Evolutionary conservation across 2,113 vertebrate genomes (phyloP), one percentile per base, ranked within the genome.

Genomic region (Cryptomyrus ogoouensis): DNA sequence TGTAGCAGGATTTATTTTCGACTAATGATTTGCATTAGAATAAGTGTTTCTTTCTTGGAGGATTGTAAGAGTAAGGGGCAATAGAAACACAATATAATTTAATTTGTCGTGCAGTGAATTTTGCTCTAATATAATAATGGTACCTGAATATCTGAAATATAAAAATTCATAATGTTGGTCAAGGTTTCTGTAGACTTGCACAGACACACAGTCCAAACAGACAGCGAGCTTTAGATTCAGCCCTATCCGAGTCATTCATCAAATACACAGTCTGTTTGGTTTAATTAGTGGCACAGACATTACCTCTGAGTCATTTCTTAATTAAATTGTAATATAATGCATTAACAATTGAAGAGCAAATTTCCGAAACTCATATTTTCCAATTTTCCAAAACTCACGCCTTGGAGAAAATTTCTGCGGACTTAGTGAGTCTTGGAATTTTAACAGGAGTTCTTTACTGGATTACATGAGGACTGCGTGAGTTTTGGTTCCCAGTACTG

Each of bases 1-100:
- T 84, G 92, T 50, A 70, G 89, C 53, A 39, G 31, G 47, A n/a
- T 87, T 21, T 90, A 39, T 90, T 39, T 70, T 85, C 80, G 24
- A 39, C 15, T 42, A 42, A 50, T 87, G 56, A 74, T 90, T 62
- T 84, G 50, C 53, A 56, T 58, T 42, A 31, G 19, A 80, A 49
- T 89, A 27, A 47, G 50, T 12, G 52, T n/a, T 35, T 53, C 70
- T 46, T 42, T 6, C 52, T 84, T 12, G 31, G 3, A 66, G 53
- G n/a, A 39, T n/a, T 19, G n/a, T 49, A 42, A 62, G 58, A 85
- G 31, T n/a, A 80, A 39, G 12, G 8, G 5, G 15, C 39, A 44
- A 44, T 3, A 44, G 35, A 70, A 62, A 74, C 10, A 1, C 56
- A 9, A 31, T 70, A 70, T 70, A 70, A 70, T 66, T 66, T n/a